phyloP scores from a whole-genome alignment of 2,113 vertebrate genomes.

The Cichladusa arquata region DNA sequence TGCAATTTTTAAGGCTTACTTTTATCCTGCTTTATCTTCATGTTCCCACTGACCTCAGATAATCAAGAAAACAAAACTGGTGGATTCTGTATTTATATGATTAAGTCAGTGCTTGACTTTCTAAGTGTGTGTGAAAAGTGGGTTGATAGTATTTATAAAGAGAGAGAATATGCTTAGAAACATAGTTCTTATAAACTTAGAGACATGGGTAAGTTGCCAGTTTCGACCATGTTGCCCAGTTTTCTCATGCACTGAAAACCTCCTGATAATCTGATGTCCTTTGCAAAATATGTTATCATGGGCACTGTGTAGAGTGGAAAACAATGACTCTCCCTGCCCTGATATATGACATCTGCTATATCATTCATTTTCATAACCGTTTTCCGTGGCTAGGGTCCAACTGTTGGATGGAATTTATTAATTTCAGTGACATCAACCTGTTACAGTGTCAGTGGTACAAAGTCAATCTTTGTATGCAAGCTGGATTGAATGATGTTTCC shows the following conservation, averaged over 20 bases:
- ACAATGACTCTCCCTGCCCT: not conserved
- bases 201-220: not conserved
- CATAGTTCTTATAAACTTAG: not conserved
- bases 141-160: not conserved
- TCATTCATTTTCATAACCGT: conserved; percentile 45
- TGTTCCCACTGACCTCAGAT: not conserved
- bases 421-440: conserved; percentile 34
- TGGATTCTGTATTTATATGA: not conserved
- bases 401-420: conserved; percentile 16
- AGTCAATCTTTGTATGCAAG: conserved; percentile 18
- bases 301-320: conserved; percentile 32
- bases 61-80: not conserved
- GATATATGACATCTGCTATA: conserved; percentile 9
- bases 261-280: conserved; percentile 2
- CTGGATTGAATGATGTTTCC: not conserved
- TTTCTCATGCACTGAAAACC: conserved; percentile 8
- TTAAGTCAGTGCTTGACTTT: not conserved
- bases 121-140: not conserved
- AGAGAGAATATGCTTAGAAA: not conserved
- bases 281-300: not conserved
- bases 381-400: conserved; percentile 14
- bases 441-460: conserved; percentile 5
- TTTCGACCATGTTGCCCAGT: not conserved
- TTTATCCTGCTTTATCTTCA: not conserved
- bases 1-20: not conserved